These are phyloP conservation scores for Stenodema calcarata DNA, from an alignment of 2,888 invertebrate genomes.

Conservation along the genomic window DNA sequence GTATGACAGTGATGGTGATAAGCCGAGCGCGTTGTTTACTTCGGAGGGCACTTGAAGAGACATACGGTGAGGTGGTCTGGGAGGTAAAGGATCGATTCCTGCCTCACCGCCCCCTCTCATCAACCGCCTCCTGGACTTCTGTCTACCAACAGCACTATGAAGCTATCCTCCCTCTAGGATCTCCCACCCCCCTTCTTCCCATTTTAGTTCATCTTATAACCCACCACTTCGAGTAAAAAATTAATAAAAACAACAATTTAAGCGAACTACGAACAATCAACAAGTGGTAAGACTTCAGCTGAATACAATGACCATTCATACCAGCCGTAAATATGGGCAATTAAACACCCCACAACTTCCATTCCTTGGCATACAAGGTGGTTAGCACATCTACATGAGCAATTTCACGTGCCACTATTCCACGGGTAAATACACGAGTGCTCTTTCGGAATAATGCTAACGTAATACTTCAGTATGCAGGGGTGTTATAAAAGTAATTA, in stretches of 20 bases:
- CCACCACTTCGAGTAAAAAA: not conserved
- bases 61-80: conserved; percentile 58
- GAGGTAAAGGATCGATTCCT: conserved; percentile 53
- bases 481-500: too few relatives aligned
- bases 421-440: too few relatives aligned
- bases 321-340: not conserved
- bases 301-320: not conserved
- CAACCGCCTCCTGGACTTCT: conserved; percentile 33
- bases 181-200: not conserved
- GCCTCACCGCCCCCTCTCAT: conserved; percentile 41
- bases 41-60: not conserved
- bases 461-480: too few relatives aligned
- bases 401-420: too few relatives aligned
- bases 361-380: too few relatives aligned
- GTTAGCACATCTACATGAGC: too few relatives aligned
- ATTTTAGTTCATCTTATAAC: not conserved
- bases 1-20: not conserved
- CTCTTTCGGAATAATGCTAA: too few relatives aligned
- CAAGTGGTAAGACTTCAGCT: not conserved
- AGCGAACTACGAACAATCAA: not conserved
- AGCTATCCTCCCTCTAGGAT: not conserved
- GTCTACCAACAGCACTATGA: not conserved
- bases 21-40: conserved; percentile 7
- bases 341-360: not conserved
- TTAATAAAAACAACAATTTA: not conserved